A percentile compares a stretch with the other conserved stretches of the same genome.
Evolutionary conservation across 1,140 invertebrate species (phyloP).

Genomic region (Elymnias hypermnestra): DNA sequence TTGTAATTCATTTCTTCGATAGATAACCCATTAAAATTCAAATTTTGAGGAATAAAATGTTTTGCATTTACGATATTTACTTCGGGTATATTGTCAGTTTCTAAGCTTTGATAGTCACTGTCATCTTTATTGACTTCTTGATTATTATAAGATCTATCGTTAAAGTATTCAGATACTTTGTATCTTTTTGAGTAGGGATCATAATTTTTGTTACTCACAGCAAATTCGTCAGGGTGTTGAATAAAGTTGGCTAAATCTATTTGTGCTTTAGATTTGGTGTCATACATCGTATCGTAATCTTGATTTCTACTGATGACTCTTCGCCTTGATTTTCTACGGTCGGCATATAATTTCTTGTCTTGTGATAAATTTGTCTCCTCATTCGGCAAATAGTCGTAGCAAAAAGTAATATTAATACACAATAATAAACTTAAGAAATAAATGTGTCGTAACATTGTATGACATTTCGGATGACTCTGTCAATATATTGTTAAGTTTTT

Average conservation of each 20-base stretch:
- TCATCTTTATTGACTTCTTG: background rate
- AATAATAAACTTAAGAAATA: slow-evolving; percentile 15
- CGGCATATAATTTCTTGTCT: background rate
- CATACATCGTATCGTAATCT: slow-evolving; percentile 18
- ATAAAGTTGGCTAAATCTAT: slow-evolving; percentile 41
- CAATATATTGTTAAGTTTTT: background rate
- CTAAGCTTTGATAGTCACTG: slow-evolving; percentile 6
- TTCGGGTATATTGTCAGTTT: slow-evolving; percentile 6
- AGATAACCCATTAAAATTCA: background rate
- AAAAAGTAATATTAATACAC: slow-evolving; percentile 6
- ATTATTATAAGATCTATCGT: too few relatives aligned
- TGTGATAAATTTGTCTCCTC: slow-evolving; percentile 1
- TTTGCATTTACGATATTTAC: slow-evolving; percentile 4
- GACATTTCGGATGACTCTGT: slow-evolving; percentile 10
- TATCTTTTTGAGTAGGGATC: too few relatives aligned
- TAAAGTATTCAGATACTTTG: too few relatives aligned
- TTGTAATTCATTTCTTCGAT: background rate
- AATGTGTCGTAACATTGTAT: slow-evolving; percentile 9
- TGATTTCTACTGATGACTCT: slow-evolving; percentile 13
- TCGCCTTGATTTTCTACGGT: slow-evolving; percentile 2
- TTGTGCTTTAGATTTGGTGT: slow-evolving; percentile 23
- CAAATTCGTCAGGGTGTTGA: slow-evolving; percentile 21
- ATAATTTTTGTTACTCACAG: slow-evolving; percentile 16
- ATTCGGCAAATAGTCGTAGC: background rate
- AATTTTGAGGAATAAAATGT: background rate